Percentiles rank a stretch among this genome's conserved stretches.
Evolutionary conservation across 2,797 vertebrate species (phyloP).

Genomic region (Anguilla obscura): DNA sequence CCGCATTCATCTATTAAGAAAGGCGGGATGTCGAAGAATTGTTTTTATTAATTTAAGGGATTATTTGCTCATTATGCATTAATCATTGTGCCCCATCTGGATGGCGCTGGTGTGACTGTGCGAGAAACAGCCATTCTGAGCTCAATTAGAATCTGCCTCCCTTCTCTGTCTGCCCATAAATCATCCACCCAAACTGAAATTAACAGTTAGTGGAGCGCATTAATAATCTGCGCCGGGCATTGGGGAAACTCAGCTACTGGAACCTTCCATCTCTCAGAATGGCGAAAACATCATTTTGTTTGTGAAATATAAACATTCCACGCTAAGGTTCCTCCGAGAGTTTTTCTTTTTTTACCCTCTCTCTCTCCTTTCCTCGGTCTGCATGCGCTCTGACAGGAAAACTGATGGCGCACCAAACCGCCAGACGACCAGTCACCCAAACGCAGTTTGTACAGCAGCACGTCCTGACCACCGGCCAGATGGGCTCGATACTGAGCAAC

Average conservation of each 20-base stretch:
- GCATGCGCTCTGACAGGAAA: constrained; percentile 76
- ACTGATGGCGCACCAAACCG: constrained; percentile 81
- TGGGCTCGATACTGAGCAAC: constrained; percentile 60
- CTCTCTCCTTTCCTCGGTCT: constrained; percentile 32
- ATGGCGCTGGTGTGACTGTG: constrained; percentile 80
- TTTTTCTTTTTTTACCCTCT: constrained; percentile 43
- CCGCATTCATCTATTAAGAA: constrained; percentile 68
- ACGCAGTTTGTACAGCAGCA: constrained; percentile 78
- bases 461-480: constrained; percentile 72
- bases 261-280: constrained; percentile 88
- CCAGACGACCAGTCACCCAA: constrained; percentile 80
- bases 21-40: constrained; percentile 83
- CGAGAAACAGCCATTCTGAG: constrained; percentile 96
- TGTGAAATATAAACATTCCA: constrained; percentile 96
- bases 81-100: constrained; percentile 85
- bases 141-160: constrained; percentile 99
- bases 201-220: constrained; percentile 99
- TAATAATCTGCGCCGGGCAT: constrained; percentile 94
- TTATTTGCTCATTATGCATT: constrained; percentile 99
- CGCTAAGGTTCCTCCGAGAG: constrained; percentile 78
- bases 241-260: constrained; percentile 88
- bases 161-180: constrained; percentile 95
- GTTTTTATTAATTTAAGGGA: constrained; percentile 93
- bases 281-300: constrained; percentile 96
- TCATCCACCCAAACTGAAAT: constrained; percentile 98